A percentile compares a stretch with the other conserved stretches of the same genome.
These are phyloP conservation scores for Leptodactylus fuscus DNA, from an alignment of 2,113 vertebrate genomes.

Conservation along the genomic window DNA sequence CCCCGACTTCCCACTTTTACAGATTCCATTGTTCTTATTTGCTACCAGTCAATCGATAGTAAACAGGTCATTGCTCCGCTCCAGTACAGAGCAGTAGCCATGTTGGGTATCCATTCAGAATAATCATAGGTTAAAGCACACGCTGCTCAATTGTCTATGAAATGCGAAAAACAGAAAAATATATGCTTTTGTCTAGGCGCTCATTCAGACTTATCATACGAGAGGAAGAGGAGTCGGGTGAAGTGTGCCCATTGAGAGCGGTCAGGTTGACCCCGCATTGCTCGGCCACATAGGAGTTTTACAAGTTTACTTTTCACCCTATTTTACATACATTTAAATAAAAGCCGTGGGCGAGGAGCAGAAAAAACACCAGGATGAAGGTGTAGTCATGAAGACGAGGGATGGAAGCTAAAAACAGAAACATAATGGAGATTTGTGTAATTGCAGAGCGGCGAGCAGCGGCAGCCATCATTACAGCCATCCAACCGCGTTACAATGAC, in stretches of 20 bases:
- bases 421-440: neutral
- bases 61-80: too few species aligned
- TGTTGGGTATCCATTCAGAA: neutral
- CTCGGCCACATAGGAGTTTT: neutral
- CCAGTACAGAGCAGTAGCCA: neutral
- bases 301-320: neutral
- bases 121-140: slow-evolving; percentile 9
- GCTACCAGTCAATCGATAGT: too few species aligned
- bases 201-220: neutral
- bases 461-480: slow-evolving; percentile 4
- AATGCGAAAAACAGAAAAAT: neutral
- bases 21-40: too few species aligned
- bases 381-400: neutral
- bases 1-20: too few species aligned
- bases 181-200: neutral
- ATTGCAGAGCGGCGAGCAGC: neutral
- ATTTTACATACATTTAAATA: neutral
- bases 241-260: neutral
- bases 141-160: neutral
- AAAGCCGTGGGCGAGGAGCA: neutral
- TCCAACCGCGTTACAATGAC: neutral
- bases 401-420: slow-evolving; percentile 14
- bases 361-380: neutral
- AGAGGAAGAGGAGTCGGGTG: neutral
- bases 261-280: neutral